phyloP scores from a whole-genome alignment of 2,888 invertebrate species.

The Aricia artaxerxes region DNA sequence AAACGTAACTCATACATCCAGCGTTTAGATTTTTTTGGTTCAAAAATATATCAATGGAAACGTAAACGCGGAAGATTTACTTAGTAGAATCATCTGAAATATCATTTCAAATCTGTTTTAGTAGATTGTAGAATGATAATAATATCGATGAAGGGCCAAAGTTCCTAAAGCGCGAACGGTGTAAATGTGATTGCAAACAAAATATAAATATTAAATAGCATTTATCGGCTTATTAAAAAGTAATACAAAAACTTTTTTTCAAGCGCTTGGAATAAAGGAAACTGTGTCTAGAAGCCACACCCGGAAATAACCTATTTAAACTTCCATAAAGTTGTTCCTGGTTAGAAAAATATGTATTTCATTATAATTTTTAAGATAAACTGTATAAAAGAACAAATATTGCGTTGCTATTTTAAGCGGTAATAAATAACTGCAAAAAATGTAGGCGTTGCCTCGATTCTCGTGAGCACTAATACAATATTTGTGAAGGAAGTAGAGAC shows the following conservation, averaged over 20 bases:
- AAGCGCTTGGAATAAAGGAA: neutral
- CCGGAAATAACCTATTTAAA: slow-evolving; percentile 5
- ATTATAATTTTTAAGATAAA: neutral
- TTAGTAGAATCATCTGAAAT: too few species aligned
- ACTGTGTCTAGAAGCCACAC: neutral
- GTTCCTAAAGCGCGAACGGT: too few species aligned
- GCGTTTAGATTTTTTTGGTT: too few species aligned
- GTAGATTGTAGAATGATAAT: too few species aligned
- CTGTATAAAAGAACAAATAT: neutral
- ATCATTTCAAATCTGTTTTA: too few species aligned
- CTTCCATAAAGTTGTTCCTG: neutral
- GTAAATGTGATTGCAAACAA: too few species aligned
- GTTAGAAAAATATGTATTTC: neutral
- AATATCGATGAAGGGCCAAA: too few species aligned
- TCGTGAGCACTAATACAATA: neutral
- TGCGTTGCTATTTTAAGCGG: neutral
- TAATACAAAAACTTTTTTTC: neutral
- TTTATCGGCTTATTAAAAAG: too few species aligned
- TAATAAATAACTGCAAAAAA: neutral
- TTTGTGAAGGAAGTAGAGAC: slow-evolving; percentile 8
- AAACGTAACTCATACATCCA: too few species aligned
- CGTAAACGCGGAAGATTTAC: too few species aligned
- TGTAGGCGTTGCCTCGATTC: neutral
- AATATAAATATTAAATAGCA: too few species aligned
- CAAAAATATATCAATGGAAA: too few species aligned